phyloP scores from a whole-genome alignment of 2,797 vertebrate species.

The Bradypodion ventrale region DNA sequence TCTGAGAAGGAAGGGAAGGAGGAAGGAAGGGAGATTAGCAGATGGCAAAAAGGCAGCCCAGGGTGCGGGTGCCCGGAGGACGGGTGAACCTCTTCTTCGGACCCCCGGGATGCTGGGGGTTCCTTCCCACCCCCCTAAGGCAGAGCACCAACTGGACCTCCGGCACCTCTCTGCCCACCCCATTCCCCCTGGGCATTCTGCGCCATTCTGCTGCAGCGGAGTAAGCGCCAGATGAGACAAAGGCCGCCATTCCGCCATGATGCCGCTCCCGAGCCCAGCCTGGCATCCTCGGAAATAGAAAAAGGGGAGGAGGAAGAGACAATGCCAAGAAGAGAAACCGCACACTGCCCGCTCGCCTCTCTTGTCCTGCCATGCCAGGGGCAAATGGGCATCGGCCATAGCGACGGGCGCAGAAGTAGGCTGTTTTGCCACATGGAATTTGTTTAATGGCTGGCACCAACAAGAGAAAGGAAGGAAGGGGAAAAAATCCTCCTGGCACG shows the following conservation, averaged over 20 bases:
- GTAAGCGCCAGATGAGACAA: constrained; percentile 79
- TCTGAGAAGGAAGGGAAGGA: constrained; percentile 65
- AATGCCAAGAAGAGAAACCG: constrained; percentile 70
- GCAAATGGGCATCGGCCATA: constrained; percentile 85
- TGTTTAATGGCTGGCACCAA: constrained; percentile 75
- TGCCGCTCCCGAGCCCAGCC: constrained; percentile 75
- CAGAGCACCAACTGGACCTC: constrained; percentile 67
- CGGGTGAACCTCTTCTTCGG: constrained; percentile 67
- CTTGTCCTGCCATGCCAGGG: constrained; percentile 74
- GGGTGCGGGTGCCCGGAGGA: constrained; percentile 78
- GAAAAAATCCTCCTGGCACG: constrained; percentile 65
- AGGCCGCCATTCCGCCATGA: constrained; percentile 82
- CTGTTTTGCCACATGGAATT: constrained; percentile 75
- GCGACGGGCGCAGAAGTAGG: constrained; percentile 63
- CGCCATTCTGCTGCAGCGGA: constrained; percentile 77
- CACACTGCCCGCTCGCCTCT: constrained; percentile 59
- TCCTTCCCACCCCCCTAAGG: constrained; percentile 47
- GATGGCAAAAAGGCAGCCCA: constrained; percentile 74
- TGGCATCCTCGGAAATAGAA: constrained; percentile 68
- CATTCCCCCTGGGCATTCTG: constrained; percentile 67
- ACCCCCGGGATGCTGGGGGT: constrained; percentile 65
- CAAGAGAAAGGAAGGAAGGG: constrained; percentile 50
- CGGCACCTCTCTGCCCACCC: constrained; percentile 67
- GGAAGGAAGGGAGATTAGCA: constrained; percentile 80
- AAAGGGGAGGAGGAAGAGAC: constrained; percentile 64